Evolutionary conservation across 2,888 invertebrate species (phyloP).

Genomic region (Agrilus cyanescens): DNA sequence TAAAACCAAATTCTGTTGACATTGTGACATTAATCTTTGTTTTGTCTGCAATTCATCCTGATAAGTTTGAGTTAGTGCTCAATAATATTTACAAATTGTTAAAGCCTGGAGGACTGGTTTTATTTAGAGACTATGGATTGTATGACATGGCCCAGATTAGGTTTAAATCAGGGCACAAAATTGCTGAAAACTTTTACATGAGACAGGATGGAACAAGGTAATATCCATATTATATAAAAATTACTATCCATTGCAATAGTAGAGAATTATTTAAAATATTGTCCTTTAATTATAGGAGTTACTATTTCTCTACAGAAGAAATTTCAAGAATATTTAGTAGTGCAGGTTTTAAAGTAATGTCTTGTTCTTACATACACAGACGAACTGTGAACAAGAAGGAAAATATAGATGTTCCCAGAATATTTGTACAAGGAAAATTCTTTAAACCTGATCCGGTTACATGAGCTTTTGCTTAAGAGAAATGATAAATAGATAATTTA

Average conservation of each 20-base stretch:
- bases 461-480: too few relatives aligned
- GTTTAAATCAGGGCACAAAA: slow-evolving; percentile 86
- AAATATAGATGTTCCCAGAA: slow-evolving; percentile 77
- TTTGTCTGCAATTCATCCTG: slow-evolving; percentile 85
- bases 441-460: slow-evolving; percentile 32
- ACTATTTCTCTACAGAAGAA: slow-evolving; percentile 69
- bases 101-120: slow-evolving; percentile 63
- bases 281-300: slow-evolving; percentile 46
- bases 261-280: slow-evolving; percentile 4
- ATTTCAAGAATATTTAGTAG: slow-evolving; percentile 50
- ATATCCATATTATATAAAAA: slow-evolving; percentile 9
- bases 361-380: slow-evolving; percentile 70
- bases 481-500: too few relatives aligned
- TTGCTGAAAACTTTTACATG: slow-evolving; percentile 86
- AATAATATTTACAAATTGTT: slow-evolving; percentile 53
- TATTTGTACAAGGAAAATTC: slow-evolving; percentile 89
- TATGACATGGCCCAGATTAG: slow-evolving; percentile 94
- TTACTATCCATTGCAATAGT: background rate
- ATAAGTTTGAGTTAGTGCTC: slow-evolving; percentile 56
- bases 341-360: slow-evolving; percentile 57
- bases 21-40: slow-evolving; percentile 89
- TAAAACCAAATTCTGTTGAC: slow-evolving; percentile 48
- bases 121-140: slow-evolving; percentile 89
- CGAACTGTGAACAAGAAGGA: slow-evolving; percentile 89
- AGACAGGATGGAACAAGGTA: slow-evolving; percentile 92